These are phyloP conservation scores for Bolborhynchus lineola DNA, from an alignment of 2,113 vertebrate species.

Conservation along the genomic window DNA sequence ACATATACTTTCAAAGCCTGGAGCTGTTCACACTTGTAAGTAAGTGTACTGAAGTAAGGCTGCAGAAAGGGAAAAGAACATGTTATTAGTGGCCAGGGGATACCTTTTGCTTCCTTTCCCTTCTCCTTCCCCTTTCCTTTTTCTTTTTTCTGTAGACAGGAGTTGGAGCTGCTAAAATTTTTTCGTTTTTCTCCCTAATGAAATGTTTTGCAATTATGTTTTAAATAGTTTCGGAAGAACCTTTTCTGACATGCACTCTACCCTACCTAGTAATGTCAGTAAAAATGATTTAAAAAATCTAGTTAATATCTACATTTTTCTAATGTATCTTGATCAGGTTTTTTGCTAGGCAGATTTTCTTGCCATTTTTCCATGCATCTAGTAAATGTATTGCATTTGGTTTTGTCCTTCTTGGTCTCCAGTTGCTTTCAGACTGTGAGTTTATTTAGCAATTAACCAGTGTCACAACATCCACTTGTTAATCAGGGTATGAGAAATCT, in stretches of 20 bases:
- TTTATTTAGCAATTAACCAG: constrained; percentile 29
- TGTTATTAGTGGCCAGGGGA: not conserved
- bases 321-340: not conserved
- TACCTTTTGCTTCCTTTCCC: not conserved
- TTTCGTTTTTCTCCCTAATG: not conserved
- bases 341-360: not conserved
- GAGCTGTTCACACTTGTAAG: not conserved
- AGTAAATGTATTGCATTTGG: not conserved
- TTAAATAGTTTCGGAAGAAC: not conserved
- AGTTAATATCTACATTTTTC: not conserved
- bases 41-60: not conserved
- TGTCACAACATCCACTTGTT: not conserved
- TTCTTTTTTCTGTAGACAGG: not conserved
- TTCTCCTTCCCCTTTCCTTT: not conserved
- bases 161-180: not conserved
- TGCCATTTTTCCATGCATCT: not conserved
- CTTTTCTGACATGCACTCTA: not conserved
- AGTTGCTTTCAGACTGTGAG: not conserved
- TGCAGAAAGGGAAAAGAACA: not conserved
- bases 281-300: not conserved
- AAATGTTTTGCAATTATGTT: not conserved
- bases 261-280: not conserved
- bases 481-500: not conserved
- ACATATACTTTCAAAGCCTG: not conserved
- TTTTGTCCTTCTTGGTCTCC: not conserved